A percentile compares a stretch with the other conserved stretches of the same genome.
phyloP scores from a whole-genome alignment of 2,888 invertebrate species.

The Ligdia adustata region DNA sequence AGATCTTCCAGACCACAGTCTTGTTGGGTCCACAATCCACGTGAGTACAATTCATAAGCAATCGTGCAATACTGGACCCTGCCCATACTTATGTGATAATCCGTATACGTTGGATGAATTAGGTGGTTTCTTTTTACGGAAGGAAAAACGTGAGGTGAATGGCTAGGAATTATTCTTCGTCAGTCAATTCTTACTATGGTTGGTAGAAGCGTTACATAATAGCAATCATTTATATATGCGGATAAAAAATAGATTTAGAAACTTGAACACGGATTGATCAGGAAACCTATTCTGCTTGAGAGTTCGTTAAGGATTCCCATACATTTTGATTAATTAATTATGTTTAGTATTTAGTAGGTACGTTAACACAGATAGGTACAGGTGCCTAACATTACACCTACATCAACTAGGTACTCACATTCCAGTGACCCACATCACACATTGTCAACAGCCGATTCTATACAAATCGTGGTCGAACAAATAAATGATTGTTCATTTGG shows the following conservation, averaged over 20 bases:
- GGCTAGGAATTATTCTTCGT: slow-evolving; percentile 14
- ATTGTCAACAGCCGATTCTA: slow-evolving; percentile 32
- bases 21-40: slow-evolving; percentile 31
- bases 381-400: no score
- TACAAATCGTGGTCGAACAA: slow-evolving; percentile 34
- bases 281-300: no score
- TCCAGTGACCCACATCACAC: slow-evolving; percentile 35
- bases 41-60: slow-evolving; percentile 41
- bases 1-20: slow-evolving; percentile 21
- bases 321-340: no score
- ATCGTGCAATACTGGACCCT: slow-evolving; percentile 30
- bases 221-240: no score
- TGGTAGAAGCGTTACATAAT: no score
- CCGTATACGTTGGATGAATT: slow-evolving; percentile 41
- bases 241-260: no score
- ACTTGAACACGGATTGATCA: no score
- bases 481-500: slow-evolving; percentile 46
- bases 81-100: slow-evolving; percentile 48
- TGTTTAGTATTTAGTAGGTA: no score
- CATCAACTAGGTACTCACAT: no score
- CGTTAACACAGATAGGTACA: no score
- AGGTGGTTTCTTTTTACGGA: slow-evolving; percentile 36
- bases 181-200: slow-evolving; percentile 7
- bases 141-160: slow-evolving; percentile 37
- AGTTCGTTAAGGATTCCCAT: no score